Evolutionary conservation across 1,140 invertebrate genomes (phyloP), one percentile per base, ranked within the genome.

Genomic region (Sesamia nonagrioides): DNA sequence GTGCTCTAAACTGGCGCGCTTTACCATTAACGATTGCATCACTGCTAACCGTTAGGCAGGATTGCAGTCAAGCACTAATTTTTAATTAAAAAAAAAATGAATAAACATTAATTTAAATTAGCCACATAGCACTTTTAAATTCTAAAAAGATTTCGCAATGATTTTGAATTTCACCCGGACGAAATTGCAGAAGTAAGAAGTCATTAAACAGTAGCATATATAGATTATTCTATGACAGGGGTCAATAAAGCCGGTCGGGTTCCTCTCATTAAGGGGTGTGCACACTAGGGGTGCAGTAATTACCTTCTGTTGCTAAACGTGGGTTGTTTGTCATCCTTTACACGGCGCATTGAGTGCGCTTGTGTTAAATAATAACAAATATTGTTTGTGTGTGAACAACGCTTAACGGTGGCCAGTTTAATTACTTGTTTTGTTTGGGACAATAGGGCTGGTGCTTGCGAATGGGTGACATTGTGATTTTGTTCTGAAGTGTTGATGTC

Each of bases 311-410:
- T 89, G 82, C 54, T 86, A 89, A 88, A 82, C 82, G 88, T 82
- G 82, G 84, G 89, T 88, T 91, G 89, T 91, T 92, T 92, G 86
- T 84, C 42, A 45, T 76, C 48, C 66, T 87, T 90, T 89, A 89
- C 82, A 83, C 82, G 74, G 79, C 74, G 69, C 76, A 82, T 83
- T 77, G 84, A 86, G 87, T 82, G 82, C 63, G 66, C 80, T 77
- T 60, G 86, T 84, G 84, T 92, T 91, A 89, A 89, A 93, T 88
- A 91, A 91, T 92, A 92, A 91, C 88, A 89, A 92, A 94, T 92
- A 88, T 90, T 88, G 86, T 90, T 87, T 84, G 88, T 89, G 88
- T 89, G 86, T 89, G 86, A 88, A 87, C 85, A 86, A 86, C 42
- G 78, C 82, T 88, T 88, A 81, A 85, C 85, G 84, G 90, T 74